Base-by-base conservation (phyloP, 2,113 vertebrate species). In the Oryzias melastigma region DNA sequence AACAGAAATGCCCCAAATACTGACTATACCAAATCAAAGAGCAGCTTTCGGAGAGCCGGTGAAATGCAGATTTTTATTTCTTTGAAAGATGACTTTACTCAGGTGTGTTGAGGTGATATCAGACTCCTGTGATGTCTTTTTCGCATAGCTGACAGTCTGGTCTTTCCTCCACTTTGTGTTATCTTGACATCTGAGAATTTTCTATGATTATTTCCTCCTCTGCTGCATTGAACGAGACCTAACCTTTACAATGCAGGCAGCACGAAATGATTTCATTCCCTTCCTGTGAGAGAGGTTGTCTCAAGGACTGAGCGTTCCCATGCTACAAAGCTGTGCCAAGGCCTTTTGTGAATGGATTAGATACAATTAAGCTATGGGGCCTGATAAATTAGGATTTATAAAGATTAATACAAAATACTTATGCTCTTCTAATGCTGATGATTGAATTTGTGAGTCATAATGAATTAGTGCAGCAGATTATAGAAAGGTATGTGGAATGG, bases 371-470 rank as follows among this genome's bases (percentile, higher is more conserved):
- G 85, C 89, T 87, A 81, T 66, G 5, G 75, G 85, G 84, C 75
- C 86, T 86, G 88, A 90, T 90, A 87, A 88, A 88, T 89, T 83
- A 88, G 87, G 86, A 87, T 87, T 91, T 89, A 86, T 85, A 87
- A 85, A 89, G 86, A 86, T 89, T 89, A 90, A 84, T 88, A 89
- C 85, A 86, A 85, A 92, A 90, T 86, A 85, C 84, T 80, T 78
- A 81, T 80, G 82, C 74, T 80, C 85, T 85, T 68, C 77, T 88
- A 87, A 85, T 89, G 75, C 85, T 75, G 77, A 46, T 89, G 87
- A 90, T 91, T 90, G 83, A 87, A 90, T 90, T 88, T 85, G 79
- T 68, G 83, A 91, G 88, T 90, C 75, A 77, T 76, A 73, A 87
- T 85, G 80, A 88, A 89, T 89, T 80, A 84, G 67, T 65, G 66